Base-by-base conservation (phyloP, 2,888 invertebrate genomes). In the Drosophila fulvimacula region DNA sequence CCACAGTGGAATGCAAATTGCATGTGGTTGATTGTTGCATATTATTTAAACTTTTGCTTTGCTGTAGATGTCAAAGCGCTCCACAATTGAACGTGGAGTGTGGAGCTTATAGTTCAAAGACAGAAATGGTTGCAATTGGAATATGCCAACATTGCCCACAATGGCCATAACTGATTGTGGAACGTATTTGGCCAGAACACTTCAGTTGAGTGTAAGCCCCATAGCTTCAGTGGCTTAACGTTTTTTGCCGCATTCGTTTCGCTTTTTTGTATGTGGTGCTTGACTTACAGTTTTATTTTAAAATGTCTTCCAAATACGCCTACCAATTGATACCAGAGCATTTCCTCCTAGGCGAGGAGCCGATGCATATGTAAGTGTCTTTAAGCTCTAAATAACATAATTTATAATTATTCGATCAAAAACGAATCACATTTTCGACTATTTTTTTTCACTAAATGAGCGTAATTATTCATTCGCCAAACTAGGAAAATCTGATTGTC, bases 271-370 rank as follows among this genome's bases (percentile, higher is more conserved):
- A 3, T 66, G 24, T 1, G 6, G 15, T 17, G 5, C 10, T 41
- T 21, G n/a, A 55, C 51, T 46, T n/a, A 5, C 34, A 2, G 4
- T 55, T 63, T 13, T 39, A 5, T 5, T 49, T 9, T 3, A 52
- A 21, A 5, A 81, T 90, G 90, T 68, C 74, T 55, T 89, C 86
- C 1, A 90, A 90, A 70, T 89, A 82, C 68, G 63, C 79, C 5
- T 88, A 91, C 67, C 90, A 90, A 62, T 53, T 79, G 32, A 79
- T 86, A 61, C 73, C 79, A 5, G 81, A 82, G 55, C 57, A 69
- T 11, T 75, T 71, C 58, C 41, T 74, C 1, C 36, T 82, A 5
- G 75, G 82, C 27, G 30, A n/a, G 2, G 57, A 30, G 2, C 30
- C 38, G 10, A 34, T 19, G n/a, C 15, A 5, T 1, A 10, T 39